These are phyloP conservation scores for Ranitomeya variabilis DNA, from an alignment of 2,113 vertebrate genomes.

Conservation along the genomic window DNA sequence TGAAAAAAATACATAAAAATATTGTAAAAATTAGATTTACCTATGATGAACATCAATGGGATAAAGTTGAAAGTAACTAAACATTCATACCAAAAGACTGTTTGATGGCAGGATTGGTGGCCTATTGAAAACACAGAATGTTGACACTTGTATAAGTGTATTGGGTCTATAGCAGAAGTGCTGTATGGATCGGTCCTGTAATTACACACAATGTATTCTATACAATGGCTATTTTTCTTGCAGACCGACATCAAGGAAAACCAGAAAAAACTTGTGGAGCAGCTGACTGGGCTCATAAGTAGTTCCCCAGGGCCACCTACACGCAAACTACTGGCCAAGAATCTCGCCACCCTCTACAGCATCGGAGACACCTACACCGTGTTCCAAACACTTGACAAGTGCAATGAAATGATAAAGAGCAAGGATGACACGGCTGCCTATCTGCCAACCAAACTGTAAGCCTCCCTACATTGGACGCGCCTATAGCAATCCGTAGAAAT, in stretches of 20 bases:
- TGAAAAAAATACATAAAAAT: too few relatives aligned
- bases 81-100: too few relatives aligned
- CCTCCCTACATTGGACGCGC: constrained; percentile 19
- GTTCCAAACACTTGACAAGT: constrained; percentile 97
- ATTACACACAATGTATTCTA: neutral
- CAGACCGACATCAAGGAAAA: constrained; percentile 98
- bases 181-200: neutral
- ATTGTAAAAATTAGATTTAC: too few relatives aligned
- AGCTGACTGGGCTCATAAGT: constrained; percentile 93
- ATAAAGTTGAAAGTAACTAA: too few relatives aligned
- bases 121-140: too few relatives aligned
- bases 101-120: too few relatives aligned
- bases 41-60: too few relatives aligned
- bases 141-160: too few relatives aligned
- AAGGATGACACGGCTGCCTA: constrained; percentile 95
- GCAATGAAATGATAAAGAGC: constrained; percentile 96
- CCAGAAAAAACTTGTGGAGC: constrained; percentile 97
- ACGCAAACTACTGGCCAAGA: constrained; percentile 93
- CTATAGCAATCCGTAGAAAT: neutral
- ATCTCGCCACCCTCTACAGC: constrained; percentile 95
- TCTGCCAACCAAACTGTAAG: constrained; percentile 95
- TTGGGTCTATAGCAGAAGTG: too few relatives aligned
- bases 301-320: constrained; percentile 95
- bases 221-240: constrained; percentile 48
- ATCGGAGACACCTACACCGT: constrained; percentile 97